A percentile compares a stretch with the other conserved stretches of the same genome.
phyloP scores from a whole-genome alignment of 2,888 invertebrate genomes.

The Clivina fossor region DNA sequence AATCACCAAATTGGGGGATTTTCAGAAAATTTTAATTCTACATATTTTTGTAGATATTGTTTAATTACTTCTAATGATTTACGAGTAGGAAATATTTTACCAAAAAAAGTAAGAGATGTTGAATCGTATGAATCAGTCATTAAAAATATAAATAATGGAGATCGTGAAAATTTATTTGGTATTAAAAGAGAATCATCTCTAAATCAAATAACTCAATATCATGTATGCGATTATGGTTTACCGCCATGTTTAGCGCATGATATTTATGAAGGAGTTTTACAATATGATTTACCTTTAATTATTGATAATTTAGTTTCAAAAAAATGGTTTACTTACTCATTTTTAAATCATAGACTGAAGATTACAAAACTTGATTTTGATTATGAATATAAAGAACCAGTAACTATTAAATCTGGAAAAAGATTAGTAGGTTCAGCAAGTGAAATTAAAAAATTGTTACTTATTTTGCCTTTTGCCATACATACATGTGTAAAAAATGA shows the following conservation, averaged over 20 bases:
- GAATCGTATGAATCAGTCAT: conserved; percentile 15
- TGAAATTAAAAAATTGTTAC: conserved; percentile 15
- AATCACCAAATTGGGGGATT: conserved; percentile 44
- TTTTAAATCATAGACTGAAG: conserved; percentile 25
- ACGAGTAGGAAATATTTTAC: conserved; percentile 3
- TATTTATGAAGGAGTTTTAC: conserved; percentile 38
- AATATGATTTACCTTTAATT: conserved; percentile 36
- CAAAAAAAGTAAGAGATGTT: conserved; percentile 10
- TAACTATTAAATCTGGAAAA: conserved; percentile 20
- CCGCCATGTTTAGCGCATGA: conserved; percentile 41
- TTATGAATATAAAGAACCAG: conserved; percentile 11
- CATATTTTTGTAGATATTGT: conserved; percentile 43
- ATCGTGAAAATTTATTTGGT: no score
- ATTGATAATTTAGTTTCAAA: conserved; percentile 36
- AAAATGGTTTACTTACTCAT: conserved; percentile 29
- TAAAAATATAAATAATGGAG: neutral
- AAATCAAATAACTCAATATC: conserved; percentile 39
- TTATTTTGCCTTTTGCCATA: conserved; percentile 10
- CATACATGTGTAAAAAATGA: neutral
- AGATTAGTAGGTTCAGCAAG: conserved; percentile 14
- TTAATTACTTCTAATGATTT: conserved; percentile 25
- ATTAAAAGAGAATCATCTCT: conserved; percentile 38
- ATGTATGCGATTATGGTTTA: conserved; percentile 39
- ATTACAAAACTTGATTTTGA: conserved; percentile 18
- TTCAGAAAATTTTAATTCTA: conserved; percentile 41